phyloP scores from a whole-genome alignment of 2,888 invertebrate genomes.

The Gastrophysa polygoni region DNA sequence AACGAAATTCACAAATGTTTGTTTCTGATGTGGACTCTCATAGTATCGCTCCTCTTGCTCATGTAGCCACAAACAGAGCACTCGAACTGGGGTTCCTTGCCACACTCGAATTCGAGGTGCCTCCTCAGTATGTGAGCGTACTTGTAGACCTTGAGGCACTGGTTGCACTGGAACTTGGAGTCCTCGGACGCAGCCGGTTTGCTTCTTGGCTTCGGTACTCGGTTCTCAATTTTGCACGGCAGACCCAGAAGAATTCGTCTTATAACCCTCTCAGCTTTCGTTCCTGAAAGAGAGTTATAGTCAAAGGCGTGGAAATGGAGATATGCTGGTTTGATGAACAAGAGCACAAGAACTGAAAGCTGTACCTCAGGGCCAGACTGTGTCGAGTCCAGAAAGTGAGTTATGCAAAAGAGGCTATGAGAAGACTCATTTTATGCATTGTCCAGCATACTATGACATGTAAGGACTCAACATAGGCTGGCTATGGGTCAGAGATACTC shows the following conservation, averaged over 20 bases:
- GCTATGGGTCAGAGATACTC: no score
- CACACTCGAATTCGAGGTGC: conserved; percentile 66
- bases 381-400: no score
- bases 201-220: neutral
- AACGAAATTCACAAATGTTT: conserved; percentile 38
- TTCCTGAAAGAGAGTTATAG: conserved; percentile 20
- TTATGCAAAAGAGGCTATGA: no score
- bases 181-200: no score
- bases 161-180: conserved; percentile 61
- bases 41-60: conserved; percentile 51
- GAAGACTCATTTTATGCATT: no score
- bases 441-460: no score
- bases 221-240: neutral
- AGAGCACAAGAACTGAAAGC: no score
- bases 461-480: no score
- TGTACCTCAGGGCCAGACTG: neutral
- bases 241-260: conserved; percentile 19
- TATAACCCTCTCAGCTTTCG: conserved; percentile 26
- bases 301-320: neutral
- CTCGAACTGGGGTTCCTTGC: conserved; percentile 63
- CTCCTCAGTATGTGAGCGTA: conserved; percentile 65
- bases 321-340: no score
- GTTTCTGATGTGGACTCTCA: conserved; percentile 44
- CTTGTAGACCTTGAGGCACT: conserved; percentile 65
- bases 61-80: conserved; percentile 63